Conservation (phyloP, 2,888 invertebrate genomes). For the Theodoxus fluviatilis region DNA sequence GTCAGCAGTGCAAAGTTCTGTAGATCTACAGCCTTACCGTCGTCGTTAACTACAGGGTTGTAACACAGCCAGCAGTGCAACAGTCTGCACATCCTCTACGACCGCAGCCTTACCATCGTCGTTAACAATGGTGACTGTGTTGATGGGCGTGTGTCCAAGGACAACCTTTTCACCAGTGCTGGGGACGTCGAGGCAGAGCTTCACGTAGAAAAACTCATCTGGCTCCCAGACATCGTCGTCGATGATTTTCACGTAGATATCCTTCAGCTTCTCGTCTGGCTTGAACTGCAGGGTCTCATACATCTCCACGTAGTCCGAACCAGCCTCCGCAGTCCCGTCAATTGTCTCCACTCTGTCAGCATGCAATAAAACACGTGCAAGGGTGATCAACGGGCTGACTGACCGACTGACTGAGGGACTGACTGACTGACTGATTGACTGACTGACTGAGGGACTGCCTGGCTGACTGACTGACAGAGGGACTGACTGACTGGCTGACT, state of each 20-base stretch:
- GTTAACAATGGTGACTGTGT: slow-evolving; percentile 71
- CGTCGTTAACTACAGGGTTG: too few relatives aligned
- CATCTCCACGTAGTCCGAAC: slow-evolving; percentile 69
- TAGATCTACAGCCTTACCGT: too few relatives aligned
- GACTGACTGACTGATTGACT: too few relatives aligned
- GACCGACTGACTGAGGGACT: too few relatives aligned
- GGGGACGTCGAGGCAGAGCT: slow-evolving; percentile 62
- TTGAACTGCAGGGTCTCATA: slow-evolving; percentile 69
- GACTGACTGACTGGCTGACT: too few relatives aligned
- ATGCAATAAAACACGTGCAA: not conserved
- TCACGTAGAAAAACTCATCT: slow-evolving; percentile 72
- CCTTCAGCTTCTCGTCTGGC: slow-evolving; percentile 68
- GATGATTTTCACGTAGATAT: slow-evolving; percentile 68
- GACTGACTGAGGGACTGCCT: too few relatives aligned
- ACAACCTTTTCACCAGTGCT: slow-evolving; percentile 62
- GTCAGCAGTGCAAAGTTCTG: too few relatives aligned
- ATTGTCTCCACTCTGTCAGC: slow-evolving; percentile 69
- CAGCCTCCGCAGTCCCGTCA: slow-evolving; percentile 70
- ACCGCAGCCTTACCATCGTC: slow-evolving; percentile 72
- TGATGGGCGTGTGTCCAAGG: slow-evolving; percentile 69
- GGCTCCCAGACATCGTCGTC: slow-evolving; percentile 73
- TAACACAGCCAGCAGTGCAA: too few relatives aligned
- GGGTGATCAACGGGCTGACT: too few relatives aligned
- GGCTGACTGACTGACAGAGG: too few relatives aligned
- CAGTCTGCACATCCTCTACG: too few relatives aligned